phyloP scores from a whole-genome alignment of 2,888 invertebrate species.

The Aspidiotus destructor region DNA sequence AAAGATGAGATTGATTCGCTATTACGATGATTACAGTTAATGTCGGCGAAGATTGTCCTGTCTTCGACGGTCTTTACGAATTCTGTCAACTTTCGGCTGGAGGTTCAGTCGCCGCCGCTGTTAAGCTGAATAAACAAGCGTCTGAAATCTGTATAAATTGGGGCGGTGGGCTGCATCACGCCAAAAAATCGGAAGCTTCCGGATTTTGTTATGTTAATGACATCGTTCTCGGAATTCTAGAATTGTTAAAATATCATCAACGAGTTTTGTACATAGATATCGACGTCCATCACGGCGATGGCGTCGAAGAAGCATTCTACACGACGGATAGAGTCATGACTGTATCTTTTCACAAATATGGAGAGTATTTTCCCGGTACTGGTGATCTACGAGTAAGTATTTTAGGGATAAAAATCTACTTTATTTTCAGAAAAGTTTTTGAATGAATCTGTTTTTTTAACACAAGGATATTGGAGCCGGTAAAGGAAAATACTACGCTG shows the following conservation, averaged over 20 bases:
- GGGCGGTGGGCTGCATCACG: conserved; percentile 98
- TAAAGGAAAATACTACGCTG: conserved; percentile 93
- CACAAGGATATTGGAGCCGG: conserved; percentile 56
- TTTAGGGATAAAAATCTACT: neutral
- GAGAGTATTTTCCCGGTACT: conserved; percentile 98
- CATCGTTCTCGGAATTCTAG: conserved; percentile 93
- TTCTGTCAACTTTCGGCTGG: conserved; percentile 98
- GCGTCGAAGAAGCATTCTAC: conserved; percentile 98
- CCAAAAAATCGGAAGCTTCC: conserved; percentile 97
- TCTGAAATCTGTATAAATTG: conserved; percentile 99
- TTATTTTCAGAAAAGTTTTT: neutral
- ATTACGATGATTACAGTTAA: conserved; percentile 54
- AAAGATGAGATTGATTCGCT: neutral
- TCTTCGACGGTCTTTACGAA: conserved; percentile 98
- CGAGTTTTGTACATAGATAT: conserved; percentile 97
- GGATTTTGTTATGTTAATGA: conserved; percentile 99
- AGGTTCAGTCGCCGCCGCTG: conserved; percentile 97
- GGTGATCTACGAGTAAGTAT: conserved; percentile 54
- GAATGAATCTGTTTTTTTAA: conserved; percentile 9
- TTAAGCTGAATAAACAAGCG: conserved; percentile 95
- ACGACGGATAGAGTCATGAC: conserved; percentile 99
- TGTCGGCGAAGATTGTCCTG: conserved; percentile 99
- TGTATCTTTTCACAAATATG: conserved; percentile 98
- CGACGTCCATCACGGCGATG: conserved; percentile 99
- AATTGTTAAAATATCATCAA: conserved; percentile 93